These are phyloP conservation scores for Acleris sparsana DNA, from an alignment of 2,888 invertebrate genomes.

Conservation along the genomic window DNA sequence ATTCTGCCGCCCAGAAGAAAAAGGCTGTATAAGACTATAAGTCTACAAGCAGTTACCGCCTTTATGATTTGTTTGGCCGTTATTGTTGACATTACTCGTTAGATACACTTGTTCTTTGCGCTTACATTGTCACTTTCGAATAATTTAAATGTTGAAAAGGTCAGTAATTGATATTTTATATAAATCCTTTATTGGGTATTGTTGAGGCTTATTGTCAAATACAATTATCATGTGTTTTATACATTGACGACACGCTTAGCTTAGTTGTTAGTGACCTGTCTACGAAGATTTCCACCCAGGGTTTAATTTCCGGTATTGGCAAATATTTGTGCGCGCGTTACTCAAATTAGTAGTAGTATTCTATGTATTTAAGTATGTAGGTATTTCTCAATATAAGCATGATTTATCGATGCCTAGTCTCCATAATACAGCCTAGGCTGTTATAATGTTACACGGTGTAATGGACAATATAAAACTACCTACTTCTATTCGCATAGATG, in stretches of 20 bases:
- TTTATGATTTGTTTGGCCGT: too few species aligned
- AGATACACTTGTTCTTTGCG: slow-evolving; percentile 11
- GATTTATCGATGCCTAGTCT: neutral
- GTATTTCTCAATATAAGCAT: neutral
- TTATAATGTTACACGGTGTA: too few species aligned
- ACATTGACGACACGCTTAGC: too few species aligned
- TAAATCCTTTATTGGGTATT: slow-evolving; percentile 12
- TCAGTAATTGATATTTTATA: slow-evolving; percentile 19
- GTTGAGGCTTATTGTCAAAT: neutral
- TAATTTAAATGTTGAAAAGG: slow-evolving; percentile 20
- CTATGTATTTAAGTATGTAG: neutral
- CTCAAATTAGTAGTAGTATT: neutral
- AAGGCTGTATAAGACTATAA: too few species aligned
- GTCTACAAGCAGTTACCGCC: too few species aligned
- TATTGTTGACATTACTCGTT: slow-evolving; percentile 22
- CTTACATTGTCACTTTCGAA: slow-evolving; percentile 15
- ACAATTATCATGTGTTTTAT: neutral
- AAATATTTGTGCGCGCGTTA: too few species aligned
- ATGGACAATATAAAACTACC: too few species aligned
- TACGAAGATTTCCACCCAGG: too few species aligned
- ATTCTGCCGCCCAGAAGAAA: too few species aligned
- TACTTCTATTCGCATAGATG: too few species aligned
- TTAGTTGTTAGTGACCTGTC: too few species aligned
- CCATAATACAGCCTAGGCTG: neutral
- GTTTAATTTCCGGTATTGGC: too few species aligned